Percentiles rank a stretch among this genome's conserved stretches.
Evolutionary conservation across 2,113 vertebrate genomes (phyloP).

Genomic region (Notarius lentiginosus): DNA sequence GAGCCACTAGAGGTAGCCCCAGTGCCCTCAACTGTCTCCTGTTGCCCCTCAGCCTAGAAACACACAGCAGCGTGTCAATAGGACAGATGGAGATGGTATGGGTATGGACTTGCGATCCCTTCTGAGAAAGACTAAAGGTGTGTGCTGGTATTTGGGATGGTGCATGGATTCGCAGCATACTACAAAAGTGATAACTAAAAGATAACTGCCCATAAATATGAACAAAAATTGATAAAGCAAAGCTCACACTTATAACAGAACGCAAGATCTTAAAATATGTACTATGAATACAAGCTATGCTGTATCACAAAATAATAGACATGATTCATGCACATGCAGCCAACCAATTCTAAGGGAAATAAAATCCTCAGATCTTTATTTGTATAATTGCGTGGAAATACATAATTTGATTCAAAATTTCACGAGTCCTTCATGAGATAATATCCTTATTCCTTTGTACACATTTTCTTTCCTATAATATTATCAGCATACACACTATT

Average conservation of each 20-base stretch:
- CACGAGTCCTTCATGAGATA: background rate
- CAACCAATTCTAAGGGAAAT: constrained; percentile 15
- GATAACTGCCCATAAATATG: background rate
- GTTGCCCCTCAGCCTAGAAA: constrained; percentile 82
- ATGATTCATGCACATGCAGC: constrained; percentile 18
- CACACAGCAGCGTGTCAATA: constrained; percentile 74
- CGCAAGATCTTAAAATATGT: background rate
- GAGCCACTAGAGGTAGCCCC: constrained; percentile 70
- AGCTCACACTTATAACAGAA: background rate
- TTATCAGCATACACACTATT: background rate
- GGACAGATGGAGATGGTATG: constrained; percentile 44
- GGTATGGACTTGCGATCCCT: constrained; percentile 5
- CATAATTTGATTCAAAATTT: background rate
- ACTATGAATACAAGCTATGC: background rate
- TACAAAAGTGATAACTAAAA: background rate
- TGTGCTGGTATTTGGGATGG: background rate
- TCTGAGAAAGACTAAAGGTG: background rate
- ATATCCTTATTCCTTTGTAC: background rate
- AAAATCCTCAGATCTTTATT: background rate
- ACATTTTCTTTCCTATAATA: background rate
- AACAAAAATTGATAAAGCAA: constrained; percentile 3
- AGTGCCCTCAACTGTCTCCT: constrained; percentile 74
- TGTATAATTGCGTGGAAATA: background rate
- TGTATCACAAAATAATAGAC: background rate
- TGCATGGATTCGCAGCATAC: background rate